A percentile compares a stretch with the other conserved stretches of the same genome.
phyloP scores from a whole-genome alignment of 2,888 invertebrate species.

The Cheilosia urbana region DNA sequence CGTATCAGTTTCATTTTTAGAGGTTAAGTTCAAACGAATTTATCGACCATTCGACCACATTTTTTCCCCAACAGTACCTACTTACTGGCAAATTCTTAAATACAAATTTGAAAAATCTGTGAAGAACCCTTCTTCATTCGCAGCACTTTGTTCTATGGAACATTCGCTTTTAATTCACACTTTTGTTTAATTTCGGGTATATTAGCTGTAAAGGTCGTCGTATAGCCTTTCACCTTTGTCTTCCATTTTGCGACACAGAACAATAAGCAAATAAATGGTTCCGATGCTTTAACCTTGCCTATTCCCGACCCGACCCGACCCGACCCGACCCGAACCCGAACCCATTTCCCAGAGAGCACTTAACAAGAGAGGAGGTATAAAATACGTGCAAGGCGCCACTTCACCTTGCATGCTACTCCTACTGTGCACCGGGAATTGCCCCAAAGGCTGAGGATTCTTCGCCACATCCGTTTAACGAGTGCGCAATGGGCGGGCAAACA shows the following conservation, averaged over 20 bases:
- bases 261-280: slow-evolving; percentile 22
- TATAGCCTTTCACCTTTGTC: background rate
- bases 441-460: slow-evolving; percentile 10
- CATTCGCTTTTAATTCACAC: slow-evolving; percentile 3
- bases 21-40: too few relatives aligned
- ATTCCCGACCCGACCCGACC: background rate
- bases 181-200: slow-evolving; percentile 42
- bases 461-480: too few relatives aligned
- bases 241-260: background rate
- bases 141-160: background rate
- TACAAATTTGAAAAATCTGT: slow-evolving; percentile 13
- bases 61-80: too few relatives aligned
- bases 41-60: too few relatives aligned
- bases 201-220: background rate
- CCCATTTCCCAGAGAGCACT: slow-evolving; percentile 24
- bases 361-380: slow-evolving; percentile 1
- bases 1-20: too few relatives aligned
- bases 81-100: background rate
- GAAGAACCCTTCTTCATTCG: slow-evolving; percentile 4
- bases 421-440: background rate
- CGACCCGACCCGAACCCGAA: too few relatives aligned
- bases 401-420: slow-evolving; percentile 40
- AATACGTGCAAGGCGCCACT: slow-evolving; percentile 16
- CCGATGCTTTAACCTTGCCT: slow-evolving; percentile 25
- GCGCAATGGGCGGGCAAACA: too few relatives aligned